phyloP scores from a whole-genome alignment of 2,888 invertebrate species.

The Dasypolia templi region DNA sequence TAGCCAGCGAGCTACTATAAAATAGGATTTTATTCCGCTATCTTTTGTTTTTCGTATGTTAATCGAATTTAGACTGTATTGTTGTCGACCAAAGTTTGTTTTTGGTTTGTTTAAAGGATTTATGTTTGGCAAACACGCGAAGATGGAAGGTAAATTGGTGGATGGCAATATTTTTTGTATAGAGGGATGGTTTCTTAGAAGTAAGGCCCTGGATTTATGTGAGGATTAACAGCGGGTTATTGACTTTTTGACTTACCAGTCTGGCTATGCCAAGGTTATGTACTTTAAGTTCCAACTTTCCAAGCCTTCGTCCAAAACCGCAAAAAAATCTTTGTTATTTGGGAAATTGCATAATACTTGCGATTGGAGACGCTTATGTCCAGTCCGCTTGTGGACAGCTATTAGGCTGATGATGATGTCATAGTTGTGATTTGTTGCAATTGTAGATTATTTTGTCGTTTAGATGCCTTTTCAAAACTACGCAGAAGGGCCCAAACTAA shows the following conservation, averaged over 20 bases:
- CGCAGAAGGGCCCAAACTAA: background rate
- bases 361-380: background rate
- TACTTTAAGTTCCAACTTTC: background rate
- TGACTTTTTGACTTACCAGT: conserved; percentile 23
- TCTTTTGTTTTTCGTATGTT: conserved; percentile 45
- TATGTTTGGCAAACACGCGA: conserved; percentile 66
- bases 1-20: conserved; percentile 56
- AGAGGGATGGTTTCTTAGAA: conserved; percentile 34
- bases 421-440: background rate
- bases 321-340: background rate
- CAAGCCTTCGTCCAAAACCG: background rate
- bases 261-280: background rate
- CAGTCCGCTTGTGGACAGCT: background rate
- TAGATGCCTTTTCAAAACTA: background rate
- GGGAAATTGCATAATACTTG: background rate
- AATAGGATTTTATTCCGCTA: conserved; percentile 58
- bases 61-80: conserved; percentile 54
- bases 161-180: conserved; percentile 59
- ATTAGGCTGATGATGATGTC: background rate
- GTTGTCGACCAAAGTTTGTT: conserved; percentile 19
- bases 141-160: conserved; percentile 60
- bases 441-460: background rate
- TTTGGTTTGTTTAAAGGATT: conserved; percentile 52
- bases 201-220: conserved; percentile 38
- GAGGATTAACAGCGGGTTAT: conserved; percentile 25